Conservation (phyloP, 2,113 vertebrate genomes). For the Cromileptes altivelis region DNA sequence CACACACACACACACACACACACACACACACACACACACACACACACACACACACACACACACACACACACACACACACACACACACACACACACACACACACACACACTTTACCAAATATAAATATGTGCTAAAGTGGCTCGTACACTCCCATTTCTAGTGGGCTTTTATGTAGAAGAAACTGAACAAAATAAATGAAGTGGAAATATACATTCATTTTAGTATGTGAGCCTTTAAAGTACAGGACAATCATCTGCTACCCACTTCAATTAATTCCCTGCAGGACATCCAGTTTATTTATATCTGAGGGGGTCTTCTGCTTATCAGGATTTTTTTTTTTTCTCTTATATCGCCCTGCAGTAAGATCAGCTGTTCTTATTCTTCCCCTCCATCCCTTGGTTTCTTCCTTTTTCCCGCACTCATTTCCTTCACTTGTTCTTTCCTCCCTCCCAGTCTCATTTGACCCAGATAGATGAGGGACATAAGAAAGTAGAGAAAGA, state of each 20-base stretch:
- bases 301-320: neutral
- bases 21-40: too few relatives aligned
- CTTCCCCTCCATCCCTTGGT: neutral
- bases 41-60: too few relatives aligned
- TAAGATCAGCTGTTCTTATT: neutral
- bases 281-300: neutral
- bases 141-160: too few relatives aligned
- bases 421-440: slow-evolving; percentile 7
- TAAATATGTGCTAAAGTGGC: too few relatives aligned
- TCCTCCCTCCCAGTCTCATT: slow-evolving; percentile 29
- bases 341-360: neutral
- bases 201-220: neutral
- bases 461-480: slow-evolving; percentile 80
- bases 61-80: too few relatives aligned
- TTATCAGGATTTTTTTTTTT: neutral
- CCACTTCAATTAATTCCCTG: neutral
- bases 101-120: too few relatives aligned
- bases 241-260: neutral
- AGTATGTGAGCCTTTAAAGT: neutral
- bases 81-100: too few relatives aligned
- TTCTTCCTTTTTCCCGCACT: neutral
- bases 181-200: too few relatives aligned
- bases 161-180: too few relatives aligned
- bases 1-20: too few relatives aligned
- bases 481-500: slow-evolving; percentile 29